phyloP scores from a whole-genome alignment of 2,113 vertebrate species.

The Hyaena hyaena region DNA sequence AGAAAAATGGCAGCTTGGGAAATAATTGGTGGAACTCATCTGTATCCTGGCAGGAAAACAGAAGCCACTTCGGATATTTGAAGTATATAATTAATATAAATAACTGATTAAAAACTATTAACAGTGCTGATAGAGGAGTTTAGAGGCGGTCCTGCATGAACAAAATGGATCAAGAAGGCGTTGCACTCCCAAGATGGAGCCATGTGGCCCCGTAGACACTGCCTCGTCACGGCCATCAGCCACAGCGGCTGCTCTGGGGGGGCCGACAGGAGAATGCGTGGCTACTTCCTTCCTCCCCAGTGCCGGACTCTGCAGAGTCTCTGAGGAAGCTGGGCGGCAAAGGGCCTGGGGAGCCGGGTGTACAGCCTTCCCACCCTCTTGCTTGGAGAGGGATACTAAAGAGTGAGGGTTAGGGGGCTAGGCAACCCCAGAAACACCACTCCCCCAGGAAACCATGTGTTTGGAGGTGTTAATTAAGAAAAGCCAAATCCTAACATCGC shows the following conservation, averaged over 20 bases:
- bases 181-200: fast-evolving
- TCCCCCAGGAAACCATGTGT: background rate
- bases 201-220: fast-evolving
- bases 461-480: background rate
- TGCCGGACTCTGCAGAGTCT: no score
- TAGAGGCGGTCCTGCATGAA: background rate
- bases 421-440: background rate
- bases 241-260: no score
- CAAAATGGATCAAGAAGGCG: background rate
- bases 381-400: background rate
- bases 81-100: background rate
- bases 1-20: background rate
- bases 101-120: background rate
- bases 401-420: background rate
- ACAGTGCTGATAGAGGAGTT: background rate
- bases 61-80: background rate
- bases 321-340: no score
- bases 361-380: background rate
- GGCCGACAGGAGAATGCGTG: fast-evolving
- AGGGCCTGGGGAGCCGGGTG: fast-evolving
- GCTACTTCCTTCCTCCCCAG: no score
- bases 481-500: background rate
- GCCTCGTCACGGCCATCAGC: no score
- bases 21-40: background rate
- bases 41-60: background rate